Conservation (phyloP, 2,797 vertebrate species). For the Sebastes variabilis region DNA sequence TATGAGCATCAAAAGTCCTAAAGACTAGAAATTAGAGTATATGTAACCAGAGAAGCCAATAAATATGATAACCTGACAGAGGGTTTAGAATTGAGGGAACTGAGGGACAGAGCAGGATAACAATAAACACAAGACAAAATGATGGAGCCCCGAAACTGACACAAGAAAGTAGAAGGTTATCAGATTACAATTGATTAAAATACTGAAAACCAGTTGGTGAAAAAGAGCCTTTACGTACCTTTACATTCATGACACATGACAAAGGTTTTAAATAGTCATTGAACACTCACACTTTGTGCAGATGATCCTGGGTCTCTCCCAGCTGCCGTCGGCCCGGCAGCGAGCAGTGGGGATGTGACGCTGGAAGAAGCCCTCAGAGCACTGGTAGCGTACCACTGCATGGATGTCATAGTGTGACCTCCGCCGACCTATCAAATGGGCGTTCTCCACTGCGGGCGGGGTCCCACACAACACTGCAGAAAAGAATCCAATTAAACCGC, state of each 20-base stretch:
- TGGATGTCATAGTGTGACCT: conserved; percentile 93
- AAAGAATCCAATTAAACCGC: neutral
- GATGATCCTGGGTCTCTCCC: conserved; percentile 93
- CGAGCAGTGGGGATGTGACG: conserved; percentile 89
- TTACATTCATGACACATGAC: neutral
- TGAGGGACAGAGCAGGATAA: neutral
- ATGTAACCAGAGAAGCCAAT: neutral
- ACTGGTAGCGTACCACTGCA: conserved; percentile 93
- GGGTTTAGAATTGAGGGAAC: too few relatives aligned
- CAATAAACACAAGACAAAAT: neutral
- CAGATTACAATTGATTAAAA: neutral
- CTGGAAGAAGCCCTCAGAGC: conserved; percentile 90
- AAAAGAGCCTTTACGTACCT: neutral
- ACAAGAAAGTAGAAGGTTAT: neutral
- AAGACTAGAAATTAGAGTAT: neutral
- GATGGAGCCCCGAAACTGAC: neutral
- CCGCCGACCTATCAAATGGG: conserved; percentile 87
- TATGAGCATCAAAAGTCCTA: neutral
- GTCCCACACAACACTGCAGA: conserved; percentile 90
- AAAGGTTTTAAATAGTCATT: conserved; percentile 60
- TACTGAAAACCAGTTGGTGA: neutral
- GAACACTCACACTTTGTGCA: conserved; percentile 94
- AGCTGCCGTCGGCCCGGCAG: conserved; percentile 90
- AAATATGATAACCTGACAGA: neutral
- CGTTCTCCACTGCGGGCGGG: conserved; percentile 90